phyloP scores from a whole-genome alignment of 2,797 vertebrate genomes.

The Cercopithecus neglectus region DNA sequence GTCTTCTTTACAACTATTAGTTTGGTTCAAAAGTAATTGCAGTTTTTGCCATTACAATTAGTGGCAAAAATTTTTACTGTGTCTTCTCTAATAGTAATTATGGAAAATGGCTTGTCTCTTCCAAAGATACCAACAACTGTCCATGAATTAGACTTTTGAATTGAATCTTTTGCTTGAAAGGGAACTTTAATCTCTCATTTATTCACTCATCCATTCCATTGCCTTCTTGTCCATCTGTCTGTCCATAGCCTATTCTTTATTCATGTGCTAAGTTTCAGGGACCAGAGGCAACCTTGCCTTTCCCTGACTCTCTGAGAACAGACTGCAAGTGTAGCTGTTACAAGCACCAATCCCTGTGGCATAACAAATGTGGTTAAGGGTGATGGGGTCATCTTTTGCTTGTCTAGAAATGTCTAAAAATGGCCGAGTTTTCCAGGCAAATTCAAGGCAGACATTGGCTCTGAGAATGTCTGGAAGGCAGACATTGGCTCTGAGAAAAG shows the following conservation, averaged over 20 bases:
- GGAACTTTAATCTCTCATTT: background rate
- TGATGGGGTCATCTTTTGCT: background rate
- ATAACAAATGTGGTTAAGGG: background rate
- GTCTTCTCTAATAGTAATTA: background rate
- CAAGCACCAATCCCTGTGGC: rapidly evolving
- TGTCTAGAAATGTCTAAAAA: background rate
- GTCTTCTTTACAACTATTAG: background rate
- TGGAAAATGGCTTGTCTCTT: background rate
- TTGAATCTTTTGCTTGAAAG: background rate
- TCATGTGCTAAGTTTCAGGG: background rate
- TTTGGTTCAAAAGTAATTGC: background rate
- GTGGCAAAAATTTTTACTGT: background rate
- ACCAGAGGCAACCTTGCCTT: background rate
- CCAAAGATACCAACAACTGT: background rate
- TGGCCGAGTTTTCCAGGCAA: background rate
- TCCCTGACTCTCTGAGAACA: background rate
- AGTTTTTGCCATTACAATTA: background rate
- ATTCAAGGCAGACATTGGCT: no score
- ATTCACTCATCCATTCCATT: background rate
- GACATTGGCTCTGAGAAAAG: background rate
- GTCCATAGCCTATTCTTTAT: background rate
- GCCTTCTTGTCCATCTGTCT: background rate
- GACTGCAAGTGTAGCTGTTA: rapidly evolving
- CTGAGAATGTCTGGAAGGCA: background rate
- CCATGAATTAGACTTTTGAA: background rate